A percentile compares a stretch with the other conserved stretches of the same genome.
phyloP scores from a whole-genome alignment of 2,113 vertebrate genomes.

The Crotalus horridus region DNA sequence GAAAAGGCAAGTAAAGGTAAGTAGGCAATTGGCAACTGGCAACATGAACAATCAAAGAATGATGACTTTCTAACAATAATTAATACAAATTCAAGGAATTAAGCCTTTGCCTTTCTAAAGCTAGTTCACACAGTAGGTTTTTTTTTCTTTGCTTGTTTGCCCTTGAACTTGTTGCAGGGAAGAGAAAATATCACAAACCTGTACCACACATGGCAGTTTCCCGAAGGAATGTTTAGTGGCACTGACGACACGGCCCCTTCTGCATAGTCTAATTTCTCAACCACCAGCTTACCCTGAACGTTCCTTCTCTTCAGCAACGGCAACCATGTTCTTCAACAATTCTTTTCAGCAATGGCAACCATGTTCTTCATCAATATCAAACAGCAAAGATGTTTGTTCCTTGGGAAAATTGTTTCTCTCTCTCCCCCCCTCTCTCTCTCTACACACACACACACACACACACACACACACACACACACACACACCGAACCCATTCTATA shows the following conservation, averaged over 20 bases:
- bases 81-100: constrained; percentile 44
- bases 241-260: not conserved
- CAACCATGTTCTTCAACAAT: not conserved
- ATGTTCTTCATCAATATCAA: not conserved
- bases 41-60: constrained; percentile 50
- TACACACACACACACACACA: too few species aligned
- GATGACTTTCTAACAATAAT: not conserved
- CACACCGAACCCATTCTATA: not conserved
- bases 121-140: not conserved
- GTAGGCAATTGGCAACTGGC: constrained; percentile 55
- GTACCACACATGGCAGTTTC: not conserved
- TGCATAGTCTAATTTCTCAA: not conserved
- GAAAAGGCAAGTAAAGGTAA: constrained; percentile 43
- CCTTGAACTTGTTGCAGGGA: not conserved
- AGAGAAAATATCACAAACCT: not conserved
- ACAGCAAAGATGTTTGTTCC: not conserved
- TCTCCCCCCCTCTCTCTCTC: not conserved
- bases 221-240: not conserved
- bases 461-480: not conserved
- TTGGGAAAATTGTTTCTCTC: not conserved
- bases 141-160: not conserved
- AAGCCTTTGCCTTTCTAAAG: constrained; percentile 23
- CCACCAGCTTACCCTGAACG: not conserved
- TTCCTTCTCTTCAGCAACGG: not conserved
- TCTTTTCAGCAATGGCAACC: not conserved